Evolutionary conservation across 2,888 invertebrate genomes (phyloP), one percentile per base, ranked within the genome.

Genomic region (Salticus scenicus): DNA sequence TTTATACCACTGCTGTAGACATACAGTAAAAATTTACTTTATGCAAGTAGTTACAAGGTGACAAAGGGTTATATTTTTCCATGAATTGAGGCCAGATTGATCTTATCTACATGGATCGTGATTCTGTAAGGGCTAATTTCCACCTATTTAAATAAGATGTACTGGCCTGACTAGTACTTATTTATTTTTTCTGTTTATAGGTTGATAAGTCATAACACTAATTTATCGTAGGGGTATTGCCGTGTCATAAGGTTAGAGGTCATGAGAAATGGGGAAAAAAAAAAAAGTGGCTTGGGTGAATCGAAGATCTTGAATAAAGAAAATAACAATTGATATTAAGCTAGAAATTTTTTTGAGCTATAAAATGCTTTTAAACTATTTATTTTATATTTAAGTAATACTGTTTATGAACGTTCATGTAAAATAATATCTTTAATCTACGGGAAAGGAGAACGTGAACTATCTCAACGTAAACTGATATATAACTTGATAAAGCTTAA

Each of bases 101-200:
- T 80, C 24, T 47, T 80, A 80, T 80, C 79, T 24, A 27, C 17
- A 24, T 74, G 67, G 74, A 74, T 81, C 81, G 81, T 81, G 81
- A 81, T 81, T 69, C 67, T n/a, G 27, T 69, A 74, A 51, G 42
- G 69, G 74, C 74, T 81, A 81, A 81, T 81, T 81, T 74, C 74
- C 81, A 67, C 81, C 74, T 74, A 74, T 81, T 81, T 74, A 81
- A 74, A 81, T 73, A 73, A 80, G 79, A 73, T 37, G 47, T n/a
- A 51, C 42, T 80, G 73, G 79, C 42, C 31, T 51, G 30, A 51
- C 64, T 30, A 31, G 79, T 51, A 42, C 47, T 66, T 80, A 67
- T 80, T 80, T 80, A 66, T 67, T 73, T 80, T 67, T 63, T 12
- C 37, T 37, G 42, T 47, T 70, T 57, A 70, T 41, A 63, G 37